phyloP scores from a whole-genome alignment of 1,140 invertebrate genomes.

The Aphis craccivora region DNA sequence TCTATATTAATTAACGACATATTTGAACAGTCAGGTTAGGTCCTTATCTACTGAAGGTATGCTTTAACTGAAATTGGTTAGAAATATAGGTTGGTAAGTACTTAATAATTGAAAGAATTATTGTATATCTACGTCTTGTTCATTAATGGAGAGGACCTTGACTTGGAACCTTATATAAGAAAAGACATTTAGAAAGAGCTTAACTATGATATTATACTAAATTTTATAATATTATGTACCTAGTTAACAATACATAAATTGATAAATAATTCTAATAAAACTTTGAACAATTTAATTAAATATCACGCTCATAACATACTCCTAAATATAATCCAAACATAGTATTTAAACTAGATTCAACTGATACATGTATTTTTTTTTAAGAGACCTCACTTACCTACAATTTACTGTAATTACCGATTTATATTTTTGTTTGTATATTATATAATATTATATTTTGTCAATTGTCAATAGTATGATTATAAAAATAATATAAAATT shows the following conservation, averaged over 20 bases:
- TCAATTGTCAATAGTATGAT: background rate
- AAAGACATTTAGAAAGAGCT: no score
- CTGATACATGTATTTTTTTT: background rate
- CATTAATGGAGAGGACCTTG: no score
- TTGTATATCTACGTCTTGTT: no score
- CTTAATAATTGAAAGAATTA: no score
- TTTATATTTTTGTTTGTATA: background rate
- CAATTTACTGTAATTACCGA: background rate
- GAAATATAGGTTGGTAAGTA: no score
- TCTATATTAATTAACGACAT: background rate
- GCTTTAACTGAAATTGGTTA: no score
- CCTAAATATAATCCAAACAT: background rate
- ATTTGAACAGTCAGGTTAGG: background rate
- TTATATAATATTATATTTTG: background rate
- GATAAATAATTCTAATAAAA: background rate
- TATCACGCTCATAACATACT: background rate
- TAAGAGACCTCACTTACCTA: background rate
- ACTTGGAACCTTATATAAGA: no score
- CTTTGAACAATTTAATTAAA: background rate
- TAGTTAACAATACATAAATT: background rate
- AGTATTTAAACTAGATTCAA: background rate
- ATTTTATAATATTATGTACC: background rate
- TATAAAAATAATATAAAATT: background rate
- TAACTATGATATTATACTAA: no score
- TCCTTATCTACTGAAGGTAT: background rate